Percentiles rank a stretch among this genome's conserved stretches.
Conservation (phyloP, 1,140 invertebrate species). For the Neodiprion pinetum region DNA sequence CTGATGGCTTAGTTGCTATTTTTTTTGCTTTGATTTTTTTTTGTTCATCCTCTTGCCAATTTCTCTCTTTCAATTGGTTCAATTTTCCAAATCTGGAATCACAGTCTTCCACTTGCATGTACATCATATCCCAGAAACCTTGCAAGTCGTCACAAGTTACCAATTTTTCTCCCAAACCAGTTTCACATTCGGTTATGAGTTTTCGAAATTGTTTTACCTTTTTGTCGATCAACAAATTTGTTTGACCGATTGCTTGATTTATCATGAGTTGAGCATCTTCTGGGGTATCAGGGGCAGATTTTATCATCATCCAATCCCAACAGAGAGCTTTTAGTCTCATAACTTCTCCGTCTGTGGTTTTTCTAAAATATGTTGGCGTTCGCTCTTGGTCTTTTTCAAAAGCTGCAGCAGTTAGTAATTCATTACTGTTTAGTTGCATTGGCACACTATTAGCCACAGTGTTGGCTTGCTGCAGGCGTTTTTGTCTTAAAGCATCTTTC, state of each 20-base stretch:
- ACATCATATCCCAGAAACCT: conserved; percentile 81
- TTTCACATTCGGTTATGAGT: conserved; percentile 71
- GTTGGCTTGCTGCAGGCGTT: conserved; percentile 45
- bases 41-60: conserved; percentile 63
- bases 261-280: conserved; percentile 68
- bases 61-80: conserved; percentile 54
- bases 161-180: conserved; percentile 64
- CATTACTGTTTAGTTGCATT: neutral
- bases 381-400: conserved; percentile 54
- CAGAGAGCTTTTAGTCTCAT: conserved; percentile 56
- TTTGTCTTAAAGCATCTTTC: conserved; percentile 59
- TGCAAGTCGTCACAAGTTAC: conserved; percentile 72
- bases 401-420: conserved; percentile 21
- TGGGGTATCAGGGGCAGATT: conserved; percentile 37
- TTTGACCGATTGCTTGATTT: conserved; percentile 72
- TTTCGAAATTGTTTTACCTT: conserved; percentile 73
- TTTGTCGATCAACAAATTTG: conserved; percentile 70
- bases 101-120: conserved; percentile 69
- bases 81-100: conserved; percentile 64
- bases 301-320: conserved; percentile 55
- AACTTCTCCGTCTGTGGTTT: conserved; percentile 61
- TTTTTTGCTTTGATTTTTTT: conserved; percentile 55
- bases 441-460: neutral
- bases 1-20: conserved; percentile 47
- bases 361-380: conserved; percentile 64